Conservation (phyloP, 2,797 vertebrate species). For the Scolopax bukidnonensis region DNA sequence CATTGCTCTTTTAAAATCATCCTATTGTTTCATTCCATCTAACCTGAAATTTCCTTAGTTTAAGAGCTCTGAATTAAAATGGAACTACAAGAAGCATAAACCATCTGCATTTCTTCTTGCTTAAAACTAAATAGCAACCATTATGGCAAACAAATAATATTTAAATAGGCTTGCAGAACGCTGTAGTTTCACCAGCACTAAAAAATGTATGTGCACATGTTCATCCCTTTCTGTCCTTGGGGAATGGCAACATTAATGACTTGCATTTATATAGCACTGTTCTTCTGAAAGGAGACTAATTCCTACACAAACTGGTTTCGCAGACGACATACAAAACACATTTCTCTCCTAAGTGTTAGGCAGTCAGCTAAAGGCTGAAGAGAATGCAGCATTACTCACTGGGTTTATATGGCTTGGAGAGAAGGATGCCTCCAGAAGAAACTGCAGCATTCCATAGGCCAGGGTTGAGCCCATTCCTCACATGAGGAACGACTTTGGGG, state of each 20-base stretch:
- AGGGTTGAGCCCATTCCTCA: background rate
- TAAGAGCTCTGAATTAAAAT: background rate
- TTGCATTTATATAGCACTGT: background rate
- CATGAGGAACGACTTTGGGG: background rate
- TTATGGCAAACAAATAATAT: background rate
- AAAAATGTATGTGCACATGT: background rate
- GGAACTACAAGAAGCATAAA: background rate
- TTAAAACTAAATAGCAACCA: background rate
- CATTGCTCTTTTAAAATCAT: background rate
- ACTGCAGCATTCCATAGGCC: background rate
- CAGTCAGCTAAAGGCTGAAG: background rate
- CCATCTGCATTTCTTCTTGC: background rate
- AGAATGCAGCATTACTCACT: background rate
- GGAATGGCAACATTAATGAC: background rate
- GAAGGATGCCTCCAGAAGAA: background rate
- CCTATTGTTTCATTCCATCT: background rate
- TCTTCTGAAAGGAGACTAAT: background rate
- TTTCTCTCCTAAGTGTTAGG: background rate
- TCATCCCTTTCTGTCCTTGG: background rate
- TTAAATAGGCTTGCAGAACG: background rate
- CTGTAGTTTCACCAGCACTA: background rate
- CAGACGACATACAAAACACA: background rate
- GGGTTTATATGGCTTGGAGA: background rate
- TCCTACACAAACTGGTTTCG: background rate
- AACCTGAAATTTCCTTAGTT: background rate